These are phyloP conservation scores for Hippolais icterina DNA, from an alignment of 2,113 vertebrate genomes.

Conservation along the genomic window DNA sequence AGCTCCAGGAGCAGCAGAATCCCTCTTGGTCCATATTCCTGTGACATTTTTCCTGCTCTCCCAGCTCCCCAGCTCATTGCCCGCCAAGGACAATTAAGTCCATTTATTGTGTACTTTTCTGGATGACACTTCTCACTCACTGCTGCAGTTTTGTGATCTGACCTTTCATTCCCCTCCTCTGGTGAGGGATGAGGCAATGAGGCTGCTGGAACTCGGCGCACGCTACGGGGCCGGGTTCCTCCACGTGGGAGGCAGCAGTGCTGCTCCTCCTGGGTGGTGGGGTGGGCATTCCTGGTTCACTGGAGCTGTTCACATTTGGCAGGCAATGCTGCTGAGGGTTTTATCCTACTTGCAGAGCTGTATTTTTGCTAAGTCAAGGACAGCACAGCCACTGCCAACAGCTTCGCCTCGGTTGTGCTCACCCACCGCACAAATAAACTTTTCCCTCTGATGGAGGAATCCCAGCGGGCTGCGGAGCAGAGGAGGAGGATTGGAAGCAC, in stretches of 20 bases:
- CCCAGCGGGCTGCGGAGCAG: neutral
- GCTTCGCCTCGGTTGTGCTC: neutral
- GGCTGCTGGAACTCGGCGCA: neutral
- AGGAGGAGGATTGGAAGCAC: neutral
- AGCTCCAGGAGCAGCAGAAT: neutral
- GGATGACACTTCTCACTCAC: neutral
- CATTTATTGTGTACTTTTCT: neutral
- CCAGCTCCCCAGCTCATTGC: neutral
- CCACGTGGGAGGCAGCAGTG: neutral
- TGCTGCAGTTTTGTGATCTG: neutral
- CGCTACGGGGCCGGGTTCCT: neutral
- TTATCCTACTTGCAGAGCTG: neutral
- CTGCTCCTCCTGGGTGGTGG: neutral
- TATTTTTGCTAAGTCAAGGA: conserved; percentile 1
- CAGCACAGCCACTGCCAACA: neutral
- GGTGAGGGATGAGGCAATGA: neutral
- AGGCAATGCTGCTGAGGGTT: neutral
- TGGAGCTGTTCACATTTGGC: neutral
- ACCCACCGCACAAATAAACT: neutral
- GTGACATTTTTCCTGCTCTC: neutral
- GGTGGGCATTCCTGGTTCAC: neutral
- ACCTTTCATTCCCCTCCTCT: neutral
- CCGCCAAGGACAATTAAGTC: neutral
- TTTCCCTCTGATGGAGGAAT: neutral
- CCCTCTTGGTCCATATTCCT: neutral